Percentiles rank a stretch among this genome's conserved stretches.
phyloP scores from a whole-genome alignment of 2,888 invertebrate genomes.

The Seira musarum region DNA sequence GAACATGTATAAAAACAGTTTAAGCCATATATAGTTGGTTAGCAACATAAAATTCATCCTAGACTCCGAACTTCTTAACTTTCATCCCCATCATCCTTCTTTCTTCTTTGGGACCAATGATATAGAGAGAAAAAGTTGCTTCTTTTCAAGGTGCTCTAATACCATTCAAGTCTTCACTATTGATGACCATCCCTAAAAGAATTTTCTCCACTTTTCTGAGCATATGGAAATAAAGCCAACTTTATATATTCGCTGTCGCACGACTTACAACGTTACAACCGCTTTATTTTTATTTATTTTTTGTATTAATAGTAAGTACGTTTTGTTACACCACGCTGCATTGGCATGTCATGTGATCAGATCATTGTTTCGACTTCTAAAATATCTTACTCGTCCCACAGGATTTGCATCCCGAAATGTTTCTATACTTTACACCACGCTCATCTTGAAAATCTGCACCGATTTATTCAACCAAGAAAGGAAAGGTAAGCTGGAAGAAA shows the following conservation, averaged over 20 bases:
- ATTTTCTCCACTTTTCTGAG: conserved; percentile 21
- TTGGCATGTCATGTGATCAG: no score
- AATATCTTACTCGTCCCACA: no score
- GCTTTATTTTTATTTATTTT: no score
- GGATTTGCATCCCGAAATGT: no score
- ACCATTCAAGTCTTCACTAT: conserved; percentile 4
- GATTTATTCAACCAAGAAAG: no score
- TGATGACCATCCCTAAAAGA: conserved; percentile 13
- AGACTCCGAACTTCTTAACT: neutral
- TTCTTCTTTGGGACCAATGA: neutral
- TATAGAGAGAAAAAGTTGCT: neutral
- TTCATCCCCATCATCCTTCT: neutral
- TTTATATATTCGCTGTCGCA: no score
- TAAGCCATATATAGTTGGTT: neutral
- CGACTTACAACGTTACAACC: no score
- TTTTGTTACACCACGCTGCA: neutral
- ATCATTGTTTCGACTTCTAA: no score
- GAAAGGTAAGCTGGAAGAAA: no score
- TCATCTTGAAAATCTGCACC: no score
- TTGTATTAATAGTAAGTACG: neutral
- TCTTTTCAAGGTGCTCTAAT: conserved; percentile 2
- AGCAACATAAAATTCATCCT: neutral
- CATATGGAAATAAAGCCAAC: neutral
- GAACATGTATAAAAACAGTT: no score
- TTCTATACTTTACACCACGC: no score